These are phyloP conservation scores for Pipistrellus pipistrellus DNA, from an alignment of 2,797 vertebrate species.

Conservation along the genomic window DNA sequence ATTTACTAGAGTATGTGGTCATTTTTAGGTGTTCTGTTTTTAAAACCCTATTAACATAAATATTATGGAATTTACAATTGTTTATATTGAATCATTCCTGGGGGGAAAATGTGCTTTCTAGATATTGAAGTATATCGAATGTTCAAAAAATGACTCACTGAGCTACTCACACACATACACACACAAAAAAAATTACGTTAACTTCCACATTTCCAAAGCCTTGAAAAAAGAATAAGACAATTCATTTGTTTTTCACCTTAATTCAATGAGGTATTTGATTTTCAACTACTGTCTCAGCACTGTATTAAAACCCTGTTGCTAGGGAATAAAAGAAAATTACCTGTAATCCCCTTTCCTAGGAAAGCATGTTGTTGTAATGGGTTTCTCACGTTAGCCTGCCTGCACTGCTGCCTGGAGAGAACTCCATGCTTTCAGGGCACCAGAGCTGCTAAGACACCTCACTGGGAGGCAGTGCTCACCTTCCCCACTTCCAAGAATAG, in stretches of 20 bases:
- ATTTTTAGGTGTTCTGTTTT: slow-evolving; percentile 54
- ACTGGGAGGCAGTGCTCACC: not conserved
- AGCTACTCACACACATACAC: not conserved
- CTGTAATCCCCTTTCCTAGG: slow-evolving; percentile 83
- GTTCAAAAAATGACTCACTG: slow-evolving; percentile 53
- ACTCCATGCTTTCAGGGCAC: slow-evolving; percentile 16
- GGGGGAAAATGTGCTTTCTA: slow-evolving; percentile 17
- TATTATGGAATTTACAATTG: slow-evolving; percentile 42
- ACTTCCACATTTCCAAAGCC: slow-evolving; percentile 61
- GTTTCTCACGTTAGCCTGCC: slow-evolving; percentile 78
- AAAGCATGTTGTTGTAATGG: slow-evolving; percentile 84
- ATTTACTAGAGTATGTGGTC: not conserved
- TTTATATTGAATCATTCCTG: slow-evolving; percentile 30
- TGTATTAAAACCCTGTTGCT: slow-evolving; percentile 85
- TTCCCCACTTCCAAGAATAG: not conserved
- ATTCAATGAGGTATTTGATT: slow-evolving; percentile 85
- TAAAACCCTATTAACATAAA: slow-evolving; percentile 61
- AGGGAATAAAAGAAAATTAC: slow-evolving; percentile 86
- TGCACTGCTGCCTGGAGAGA: slow-evolving; percentile 74
- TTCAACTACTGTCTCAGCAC: slow-evolving; percentile 82
- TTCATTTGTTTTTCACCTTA: slow-evolving; percentile 79
- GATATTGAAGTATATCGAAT: slow-evolving; percentile 53
- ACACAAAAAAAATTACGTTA: not conserved
- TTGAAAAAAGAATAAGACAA: slow-evolving; percentile 71
- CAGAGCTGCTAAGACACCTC: not conserved